A percentile compares a stretch with the other conserved stretches of the same genome.
These are phyloP conservation scores for Phoxinus phoxinus DNA, from an alignment of 2,113 vertebrate genomes.

Conservation along the genomic window DNA sequence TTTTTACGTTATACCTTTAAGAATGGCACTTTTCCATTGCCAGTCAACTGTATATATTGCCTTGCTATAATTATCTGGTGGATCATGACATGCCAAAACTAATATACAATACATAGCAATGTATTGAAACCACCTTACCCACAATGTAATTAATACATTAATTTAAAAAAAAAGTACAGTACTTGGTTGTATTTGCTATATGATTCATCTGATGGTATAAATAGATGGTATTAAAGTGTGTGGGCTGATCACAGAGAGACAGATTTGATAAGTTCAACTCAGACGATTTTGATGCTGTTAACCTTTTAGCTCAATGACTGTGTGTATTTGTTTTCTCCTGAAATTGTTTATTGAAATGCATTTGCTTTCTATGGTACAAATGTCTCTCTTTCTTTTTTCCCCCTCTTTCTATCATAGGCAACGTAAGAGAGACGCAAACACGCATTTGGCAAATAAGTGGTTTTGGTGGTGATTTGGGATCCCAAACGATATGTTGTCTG, in stretches of 20 bases:
- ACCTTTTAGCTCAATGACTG: constrained; percentile 16
- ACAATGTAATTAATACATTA: not conserved
- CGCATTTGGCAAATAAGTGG: not conserved
- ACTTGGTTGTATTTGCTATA: not conserved
- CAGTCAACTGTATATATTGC: too few relatives aligned
- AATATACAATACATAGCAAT: not conserved
- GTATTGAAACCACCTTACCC: not conserved
- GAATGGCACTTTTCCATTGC: too few relatives aligned
- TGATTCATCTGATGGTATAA: not conserved
- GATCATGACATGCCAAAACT: too few relatives aligned
- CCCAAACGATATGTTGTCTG: not conserved
- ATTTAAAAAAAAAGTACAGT: not conserved
- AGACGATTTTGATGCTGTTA: not conserved
- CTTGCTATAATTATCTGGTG: too few relatives aligned
- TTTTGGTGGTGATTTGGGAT: not conserved
- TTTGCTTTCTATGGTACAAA: not conserved
- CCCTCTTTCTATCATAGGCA: not conserved
- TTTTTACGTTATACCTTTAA: too few relatives aligned
- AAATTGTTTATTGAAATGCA: constrained; percentile 22
- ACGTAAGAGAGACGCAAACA: constrained; percentile 22
- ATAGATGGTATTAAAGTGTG: not conserved
- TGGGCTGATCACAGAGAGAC: not conserved
- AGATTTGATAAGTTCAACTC: constrained; percentile 40
- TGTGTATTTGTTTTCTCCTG: not conserved
- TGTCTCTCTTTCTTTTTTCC: not conserved